Conservation (phyloP, 2,113 vertebrate genomes). For the Pterophyllum scalare region DNA sequence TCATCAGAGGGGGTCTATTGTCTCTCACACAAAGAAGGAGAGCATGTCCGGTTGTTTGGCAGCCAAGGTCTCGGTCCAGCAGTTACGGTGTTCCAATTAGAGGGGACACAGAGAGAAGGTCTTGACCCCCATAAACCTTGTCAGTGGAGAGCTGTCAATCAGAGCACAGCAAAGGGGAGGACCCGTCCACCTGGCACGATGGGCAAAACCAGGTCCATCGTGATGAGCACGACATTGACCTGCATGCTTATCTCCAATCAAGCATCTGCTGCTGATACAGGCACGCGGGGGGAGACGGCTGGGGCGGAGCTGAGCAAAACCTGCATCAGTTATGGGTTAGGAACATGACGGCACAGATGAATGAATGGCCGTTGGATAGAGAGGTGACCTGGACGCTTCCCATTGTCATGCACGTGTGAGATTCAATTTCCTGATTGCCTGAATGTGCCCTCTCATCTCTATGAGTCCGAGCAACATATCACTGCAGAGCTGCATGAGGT, state of each 20-base stretch:
- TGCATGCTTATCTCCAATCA: constrained; percentile 70
- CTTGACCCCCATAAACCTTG: constrained; percentile 76
- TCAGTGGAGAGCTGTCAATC: constrained; percentile 74
- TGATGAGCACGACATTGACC: constrained; percentile 74
- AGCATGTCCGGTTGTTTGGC: constrained; percentile 38
- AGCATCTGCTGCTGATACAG: constrained; percentile 75
- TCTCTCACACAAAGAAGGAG: constrained; percentile 42
- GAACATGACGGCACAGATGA: constrained; percentile 37
- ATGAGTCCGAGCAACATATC: neutral
- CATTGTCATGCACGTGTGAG: constrained; percentile 60
- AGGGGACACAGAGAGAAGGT: constrained; percentile 70
- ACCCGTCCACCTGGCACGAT: constrained; percentile 54
- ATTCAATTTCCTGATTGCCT: constrained; percentile 63
- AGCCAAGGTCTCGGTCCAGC: constrained; percentile 63
- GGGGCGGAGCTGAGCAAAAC: constrained; percentile 44
- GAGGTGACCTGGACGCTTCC: constrained; percentile 69
- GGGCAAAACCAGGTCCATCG: constrained; percentile 45
- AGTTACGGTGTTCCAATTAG: constrained; percentile 70
- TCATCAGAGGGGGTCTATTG: constrained; percentile 55
- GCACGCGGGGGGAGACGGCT: neutral
- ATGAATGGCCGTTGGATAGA: constrained; percentile 59
- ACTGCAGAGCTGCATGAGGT: neutral
- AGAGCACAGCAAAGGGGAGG: constrained; percentile 54
- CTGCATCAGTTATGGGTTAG: constrained; percentile 56
- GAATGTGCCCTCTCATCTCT: constrained; percentile 25